A percentile compares a stretch with the other conserved stretches of the same genome.
These are phyloP conservation scores for Parasteatoda lunata DNA, from an alignment of 2,888 invertebrate genomes.

Conservation along the genomic window DNA sequence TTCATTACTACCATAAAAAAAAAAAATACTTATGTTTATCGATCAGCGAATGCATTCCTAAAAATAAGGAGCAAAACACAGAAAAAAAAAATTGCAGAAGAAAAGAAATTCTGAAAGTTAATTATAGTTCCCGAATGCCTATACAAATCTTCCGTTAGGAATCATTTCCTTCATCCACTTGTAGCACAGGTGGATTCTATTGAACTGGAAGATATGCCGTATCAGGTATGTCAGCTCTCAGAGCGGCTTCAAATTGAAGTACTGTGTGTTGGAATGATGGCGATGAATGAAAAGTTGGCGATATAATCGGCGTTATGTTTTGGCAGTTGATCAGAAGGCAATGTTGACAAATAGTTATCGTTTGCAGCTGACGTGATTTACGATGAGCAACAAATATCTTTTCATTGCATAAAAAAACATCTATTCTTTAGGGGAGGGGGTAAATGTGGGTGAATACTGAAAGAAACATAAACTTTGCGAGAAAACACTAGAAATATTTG, in stretches of 20 bases:
- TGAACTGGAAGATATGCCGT: neutral
- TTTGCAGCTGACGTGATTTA: conserved; percentile 59
- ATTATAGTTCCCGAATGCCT: no score
- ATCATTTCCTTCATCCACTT: conserved; percentile 18
- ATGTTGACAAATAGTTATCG: conserved; percentile 65
- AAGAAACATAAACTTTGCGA: no score
- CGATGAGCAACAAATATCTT: conserved; percentile 31
- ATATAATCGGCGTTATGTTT: conserved; percentile 52
- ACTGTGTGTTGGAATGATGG: conserved; percentile 30
- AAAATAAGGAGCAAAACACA: no score
- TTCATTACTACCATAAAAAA: no score
- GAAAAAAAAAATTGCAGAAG: no score
- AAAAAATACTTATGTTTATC: no score
- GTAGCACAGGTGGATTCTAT: conserved; percentile 19
- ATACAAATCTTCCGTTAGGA: neutral
- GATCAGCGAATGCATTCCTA: no score
- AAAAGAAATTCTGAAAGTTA: no score
- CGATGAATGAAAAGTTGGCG: conserved; percentile 35
- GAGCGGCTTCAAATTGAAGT: conserved; percentile 20
- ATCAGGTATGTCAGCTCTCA: conserved; percentile 39
- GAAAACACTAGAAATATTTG: no score
- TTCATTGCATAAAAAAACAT: conserved; percentile 14
- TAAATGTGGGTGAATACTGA: conserved; percentile 6
- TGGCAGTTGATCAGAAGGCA: conserved; percentile 62
- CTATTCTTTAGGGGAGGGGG: neutral